Conservation (phyloP, 2,888 invertebrate species). For the Peribatodes rhomboidaria region DNA sequence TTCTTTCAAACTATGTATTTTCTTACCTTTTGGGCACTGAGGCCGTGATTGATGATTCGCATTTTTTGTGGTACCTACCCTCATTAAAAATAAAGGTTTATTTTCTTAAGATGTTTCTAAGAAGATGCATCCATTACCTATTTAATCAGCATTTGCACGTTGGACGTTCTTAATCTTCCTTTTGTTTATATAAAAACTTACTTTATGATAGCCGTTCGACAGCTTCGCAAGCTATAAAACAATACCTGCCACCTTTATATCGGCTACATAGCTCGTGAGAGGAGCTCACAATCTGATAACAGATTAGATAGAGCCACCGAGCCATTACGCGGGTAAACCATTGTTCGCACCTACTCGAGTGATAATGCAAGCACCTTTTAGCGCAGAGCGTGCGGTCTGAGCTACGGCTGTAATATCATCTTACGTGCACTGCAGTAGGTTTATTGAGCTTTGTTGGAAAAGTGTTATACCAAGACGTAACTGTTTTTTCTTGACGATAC, state of each 20-base stretch:
- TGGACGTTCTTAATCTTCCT: too few relatives aligned
- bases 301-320: conserved; percentile 8
- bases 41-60: too few relatives aligned
- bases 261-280: neutral
- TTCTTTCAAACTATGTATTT: too few relatives aligned
- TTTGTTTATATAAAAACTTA: too few relatives aligned
- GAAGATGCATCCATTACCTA: too few relatives aligned
- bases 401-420: neutral
- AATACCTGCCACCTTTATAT: neutral
- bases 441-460: neutral
- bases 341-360: conserved; percentile 13
- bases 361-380: conserved; percentile 10
- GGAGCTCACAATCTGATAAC: neutral
- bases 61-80: too few relatives aligned
- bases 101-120: too few relatives aligned
- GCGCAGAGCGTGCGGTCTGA: neutral
- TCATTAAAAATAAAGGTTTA: too few relatives aligned
- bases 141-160: too few relatives aligned
- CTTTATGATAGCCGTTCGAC: neutral
- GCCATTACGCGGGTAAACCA: conserved; percentile 17
- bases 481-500: too few relatives aligned
- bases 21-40: too few relatives aligned
- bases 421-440: neutral
- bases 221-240: neutral
- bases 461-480: neutral